Evolutionary conservation across 2,113 vertebrate species (phyloP), one percentile per base, ranked within the genome.

Genomic region (Pholis gunnellus): DNA sequence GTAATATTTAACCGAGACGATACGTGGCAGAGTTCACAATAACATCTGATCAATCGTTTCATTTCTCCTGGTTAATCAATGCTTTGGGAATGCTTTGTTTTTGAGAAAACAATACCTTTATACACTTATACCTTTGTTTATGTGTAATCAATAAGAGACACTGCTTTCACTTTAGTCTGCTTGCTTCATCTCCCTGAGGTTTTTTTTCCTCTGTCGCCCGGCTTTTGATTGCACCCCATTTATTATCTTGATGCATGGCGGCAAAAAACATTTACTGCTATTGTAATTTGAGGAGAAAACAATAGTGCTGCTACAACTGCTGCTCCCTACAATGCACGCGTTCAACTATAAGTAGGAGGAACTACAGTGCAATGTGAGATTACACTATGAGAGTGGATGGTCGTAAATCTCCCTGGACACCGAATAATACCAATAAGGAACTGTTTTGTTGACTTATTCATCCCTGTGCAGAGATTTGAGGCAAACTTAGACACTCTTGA

Each of bases 191-290:
- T 77, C 13, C 50, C 50, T 10, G 1, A 46, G 15, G 25, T 22
- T 74, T 81, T 79, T 56, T 54, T 69, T 70, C 75, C 38, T 81
- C 48, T 66, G 13, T 65, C 81, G 56, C 63, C 65, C 61, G 0
- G 11, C 15, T 80, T 85, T 86, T 46, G 77, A 88, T 77, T 72
- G n/a, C 46, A 25, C 25, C 8, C 25, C 54, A 79, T 83, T 85
- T 14, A 76, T 79, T 64, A 79, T 50, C 60, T 27, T 54, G 77
- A 44, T 60, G 68, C 31, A 52, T 57, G 76, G 34, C 59, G 44
- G 22, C 66, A 63, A 78, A 63, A 78, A 74, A 44, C 71, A 71
- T 68, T 78, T 66, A 50, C 66, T 61, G 50, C 70, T 42, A 4
- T 34, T 80, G 67, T 81, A 54, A 81, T 73, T 31, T 34, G 69